Conservation (phyloP, 2,797 vertebrate species). For the Philypnodon macrostomus region DNA sequence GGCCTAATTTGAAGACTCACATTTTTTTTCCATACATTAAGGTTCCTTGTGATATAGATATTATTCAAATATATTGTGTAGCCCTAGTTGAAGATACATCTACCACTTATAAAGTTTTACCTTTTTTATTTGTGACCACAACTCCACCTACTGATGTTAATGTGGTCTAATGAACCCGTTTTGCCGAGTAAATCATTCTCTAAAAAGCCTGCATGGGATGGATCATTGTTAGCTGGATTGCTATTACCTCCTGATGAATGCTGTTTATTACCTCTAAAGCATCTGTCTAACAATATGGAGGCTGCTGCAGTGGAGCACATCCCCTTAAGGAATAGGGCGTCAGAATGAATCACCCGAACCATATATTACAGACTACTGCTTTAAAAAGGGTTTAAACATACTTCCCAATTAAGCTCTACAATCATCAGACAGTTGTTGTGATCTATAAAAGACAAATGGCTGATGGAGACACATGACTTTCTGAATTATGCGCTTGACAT, state of each 20-base stretch:
- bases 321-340: background rate
- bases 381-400: background rate
- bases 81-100: background rate
- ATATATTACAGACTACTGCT: background rate
- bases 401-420: no score
- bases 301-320: background rate
- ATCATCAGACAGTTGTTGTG: no score
- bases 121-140: slow-evolving; percentile 5
- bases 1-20: no score
- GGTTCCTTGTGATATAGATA: no score
- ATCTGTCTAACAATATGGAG: slow-evolving; percentile 8
- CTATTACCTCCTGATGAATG: slow-evolving; percentile 7
- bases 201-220: slow-evolving; percentile 1
- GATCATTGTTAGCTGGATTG: slow-evolving; percentile 4
- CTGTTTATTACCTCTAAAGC: slow-evolving; percentile 6
- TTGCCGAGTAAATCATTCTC: slow-evolving; percentile 8
- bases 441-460: no score
- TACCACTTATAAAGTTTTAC: slow-evolving; percentile 1
- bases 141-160: slow-evolving; percentile 1
- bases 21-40: no score
- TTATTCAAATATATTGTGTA: no score
- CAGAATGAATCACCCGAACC: background rate
- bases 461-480: no score
- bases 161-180: background rate
- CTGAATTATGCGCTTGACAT: no score